These are phyloP conservation scores for Sebastes trivittatus DNA, from an alignment of 2,797 vertebrate genomes.

Conservation along the genomic window DNA sequence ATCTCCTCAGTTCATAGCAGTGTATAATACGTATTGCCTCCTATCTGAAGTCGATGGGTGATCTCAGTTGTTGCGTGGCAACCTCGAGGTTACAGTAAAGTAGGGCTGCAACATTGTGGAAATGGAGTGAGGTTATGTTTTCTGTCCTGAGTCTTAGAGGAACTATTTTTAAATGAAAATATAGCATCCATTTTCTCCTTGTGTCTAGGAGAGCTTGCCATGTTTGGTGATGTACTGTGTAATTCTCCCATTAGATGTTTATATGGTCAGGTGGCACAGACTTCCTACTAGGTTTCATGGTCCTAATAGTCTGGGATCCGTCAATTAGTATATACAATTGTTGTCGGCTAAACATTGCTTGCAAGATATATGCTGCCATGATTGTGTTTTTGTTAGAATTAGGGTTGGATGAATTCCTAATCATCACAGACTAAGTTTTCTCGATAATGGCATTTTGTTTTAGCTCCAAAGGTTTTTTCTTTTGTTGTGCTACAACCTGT, in stretches of 20 bases:
- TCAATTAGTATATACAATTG: not conserved
- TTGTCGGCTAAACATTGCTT: not conserved
- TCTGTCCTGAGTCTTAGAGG: not conserved
- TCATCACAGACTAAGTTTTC: not conserved
- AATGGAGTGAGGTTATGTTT: not conserved
- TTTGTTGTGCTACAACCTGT: not conserved
- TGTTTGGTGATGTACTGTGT: not conserved
- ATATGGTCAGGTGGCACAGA: not conserved
- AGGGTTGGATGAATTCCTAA: not conserved
- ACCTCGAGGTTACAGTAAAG: not conserved
- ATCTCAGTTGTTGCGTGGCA: not conserved
- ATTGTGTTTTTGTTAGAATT: not conserved
- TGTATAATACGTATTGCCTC: not conserved
- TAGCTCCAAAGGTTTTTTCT: not conserved
- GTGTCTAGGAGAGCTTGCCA: not conserved
- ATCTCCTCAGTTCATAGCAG: not conserved
- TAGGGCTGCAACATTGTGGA: not conserved
- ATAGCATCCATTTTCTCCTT: not conserved
- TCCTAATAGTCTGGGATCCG: not conserved
- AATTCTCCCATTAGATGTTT: not conserved
- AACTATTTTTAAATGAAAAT: not conserved
- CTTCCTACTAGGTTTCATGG: not conserved
- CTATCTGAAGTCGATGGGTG: not conserved
- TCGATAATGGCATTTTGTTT: not conserved
- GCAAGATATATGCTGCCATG: not conserved